Evolutionary conservation across 2,797 vertebrate species (phyloP).

Genomic region (Pteronotus mesoamericanus): DNA sequence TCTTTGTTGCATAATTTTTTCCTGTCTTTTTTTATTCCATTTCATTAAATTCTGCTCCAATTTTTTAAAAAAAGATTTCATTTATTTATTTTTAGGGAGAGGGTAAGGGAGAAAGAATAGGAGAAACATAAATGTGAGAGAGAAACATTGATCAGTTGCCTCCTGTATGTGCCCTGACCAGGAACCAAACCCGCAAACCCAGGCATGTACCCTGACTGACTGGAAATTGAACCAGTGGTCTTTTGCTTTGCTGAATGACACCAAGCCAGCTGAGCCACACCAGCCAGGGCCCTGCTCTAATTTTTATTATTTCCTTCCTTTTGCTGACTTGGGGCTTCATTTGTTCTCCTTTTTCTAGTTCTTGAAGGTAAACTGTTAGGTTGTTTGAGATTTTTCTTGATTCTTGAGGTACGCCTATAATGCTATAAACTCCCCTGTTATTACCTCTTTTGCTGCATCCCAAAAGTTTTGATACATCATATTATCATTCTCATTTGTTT

Average conservation of each 20-base stretch:
- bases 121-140: too few species aligned
- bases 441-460: not conserved
- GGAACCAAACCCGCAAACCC: too few species aligned
- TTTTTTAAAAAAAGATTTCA: not conserved
- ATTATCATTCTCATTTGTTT: not conserved
- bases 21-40: not conserved
- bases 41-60: not conserved
- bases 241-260: too few species aligned
- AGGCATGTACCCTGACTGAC: too few species aligned
- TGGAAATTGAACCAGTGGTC: too few species aligned
- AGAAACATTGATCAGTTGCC: too few species aligned
- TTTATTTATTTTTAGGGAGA: too few species aligned
- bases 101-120: too few species aligned
- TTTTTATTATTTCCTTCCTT: not conserved
- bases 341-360: not conserved
- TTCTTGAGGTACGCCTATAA: not conserved
- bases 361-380: not conserved
- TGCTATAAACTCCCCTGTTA: not conserved
- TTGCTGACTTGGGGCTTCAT: not conserved
- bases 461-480: not conserved
- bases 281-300: not conserved
- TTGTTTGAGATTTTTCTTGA: not conserved
- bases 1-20: not conserved
- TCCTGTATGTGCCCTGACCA: too few species aligned
- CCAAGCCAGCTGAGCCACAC: too few species aligned